Conservation (phyloP, 2,797 vertebrate species). For the Coendou prehensilis region DNA sequence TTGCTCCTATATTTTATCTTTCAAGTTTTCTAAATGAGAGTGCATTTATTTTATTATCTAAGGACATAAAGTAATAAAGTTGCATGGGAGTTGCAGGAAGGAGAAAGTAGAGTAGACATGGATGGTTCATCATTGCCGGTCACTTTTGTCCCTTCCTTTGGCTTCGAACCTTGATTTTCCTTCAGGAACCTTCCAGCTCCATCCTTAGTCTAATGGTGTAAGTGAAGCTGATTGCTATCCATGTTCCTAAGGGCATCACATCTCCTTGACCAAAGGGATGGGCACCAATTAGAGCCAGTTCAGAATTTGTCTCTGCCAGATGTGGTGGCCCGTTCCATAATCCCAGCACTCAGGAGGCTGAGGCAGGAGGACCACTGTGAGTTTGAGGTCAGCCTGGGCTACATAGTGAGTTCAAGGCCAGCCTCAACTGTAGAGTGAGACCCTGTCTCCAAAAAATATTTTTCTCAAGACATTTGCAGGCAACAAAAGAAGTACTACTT, state of each 20-base stretch:
- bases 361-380: background rate
- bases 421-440: background rate
- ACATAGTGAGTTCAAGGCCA: background rate
- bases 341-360: background rate
- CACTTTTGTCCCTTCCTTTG: background rate
- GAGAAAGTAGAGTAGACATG: background rate
- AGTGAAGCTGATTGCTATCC: background rate
- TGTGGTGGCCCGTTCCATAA: background rate
- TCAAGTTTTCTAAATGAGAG: conserved; percentile 5
- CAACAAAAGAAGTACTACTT: background rate
- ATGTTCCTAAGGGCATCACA: background rate
- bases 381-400: background rate
- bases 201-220: background rate
- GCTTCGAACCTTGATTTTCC: background rate
- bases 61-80: conserved; percentile 19
- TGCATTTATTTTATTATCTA: conserved; percentile 13
- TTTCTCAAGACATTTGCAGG: background rate
- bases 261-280: background rate
- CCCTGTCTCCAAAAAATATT: background rate
- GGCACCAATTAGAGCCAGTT: background rate
- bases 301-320: background rate
- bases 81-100: background rate
- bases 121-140: background rate
- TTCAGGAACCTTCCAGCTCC: background rate
- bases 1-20: background rate